Evolutionary conservation across 2,888 invertebrate species (phyloP).

Genomic region (Tholera decimalis): DNA sequence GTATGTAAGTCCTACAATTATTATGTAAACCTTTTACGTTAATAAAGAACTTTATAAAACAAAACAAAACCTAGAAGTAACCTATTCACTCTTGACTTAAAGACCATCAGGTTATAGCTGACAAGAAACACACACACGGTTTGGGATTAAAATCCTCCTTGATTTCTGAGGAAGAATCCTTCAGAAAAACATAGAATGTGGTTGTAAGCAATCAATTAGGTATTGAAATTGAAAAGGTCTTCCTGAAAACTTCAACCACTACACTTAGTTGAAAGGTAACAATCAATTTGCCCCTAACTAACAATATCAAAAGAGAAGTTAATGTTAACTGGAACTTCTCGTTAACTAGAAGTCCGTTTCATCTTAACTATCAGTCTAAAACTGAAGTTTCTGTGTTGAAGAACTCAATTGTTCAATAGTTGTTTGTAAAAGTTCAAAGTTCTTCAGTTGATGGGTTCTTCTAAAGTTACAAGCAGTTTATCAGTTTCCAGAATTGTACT

Average conservation of each 20-base stretch:
- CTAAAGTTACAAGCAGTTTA: constrained; percentile 10
- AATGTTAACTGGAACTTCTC: constrained; percentile 9
- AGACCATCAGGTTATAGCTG: too few species aligned
- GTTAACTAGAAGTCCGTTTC: constrained; percentile 15
- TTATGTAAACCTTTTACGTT: too few species aligned
- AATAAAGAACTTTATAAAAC: too few species aligned
- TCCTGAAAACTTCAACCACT: neutral
- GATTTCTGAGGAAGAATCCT: too few species aligned
- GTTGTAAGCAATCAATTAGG: too few species aligned
- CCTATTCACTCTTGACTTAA: too few species aligned
- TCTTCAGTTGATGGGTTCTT: constrained; percentile 11
- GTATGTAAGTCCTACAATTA: too few species aligned
- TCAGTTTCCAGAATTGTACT: constrained; percentile 2
- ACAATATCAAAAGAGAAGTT: constrained; percentile 4
- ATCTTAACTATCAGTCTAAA: constrained; percentile 16
- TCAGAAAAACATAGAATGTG: too few species aligned
- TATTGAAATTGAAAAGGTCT: neutral
- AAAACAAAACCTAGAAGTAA: too few species aligned
- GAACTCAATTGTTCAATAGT: constrained; percentile 17
- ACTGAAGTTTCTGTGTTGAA: constrained; percentile 12
- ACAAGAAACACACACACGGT: too few species aligned
- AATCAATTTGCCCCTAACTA: neutral
- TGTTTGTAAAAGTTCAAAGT: constrained; percentile 19
- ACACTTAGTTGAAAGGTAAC: neutral
- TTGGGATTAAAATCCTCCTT: too few species aligned